Evolutionary conservation across 2,113 vertebrate genomes (phyloP).

Genomic region (Laticauda laticaudata): DNA sequence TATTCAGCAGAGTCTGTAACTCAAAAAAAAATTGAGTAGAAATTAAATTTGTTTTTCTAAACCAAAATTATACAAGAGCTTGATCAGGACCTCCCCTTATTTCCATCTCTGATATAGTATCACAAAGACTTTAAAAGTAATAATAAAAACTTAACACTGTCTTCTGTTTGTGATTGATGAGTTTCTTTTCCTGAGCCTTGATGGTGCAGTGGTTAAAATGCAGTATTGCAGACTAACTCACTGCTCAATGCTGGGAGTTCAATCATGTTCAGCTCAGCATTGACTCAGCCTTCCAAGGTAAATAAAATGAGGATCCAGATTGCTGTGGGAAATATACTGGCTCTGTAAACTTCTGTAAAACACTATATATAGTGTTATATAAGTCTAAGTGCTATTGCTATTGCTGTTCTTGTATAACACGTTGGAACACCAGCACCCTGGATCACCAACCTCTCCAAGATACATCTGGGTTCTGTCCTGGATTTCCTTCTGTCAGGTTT

Average conservation of each 20-base stretch:
- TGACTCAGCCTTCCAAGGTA: neutral
- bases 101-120: neutral
- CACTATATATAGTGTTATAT: neutral
- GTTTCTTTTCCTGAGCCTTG: neutral
- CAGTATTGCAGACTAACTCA: no score
- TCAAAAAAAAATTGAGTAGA: neutral
- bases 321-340: neutral
- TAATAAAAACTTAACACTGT: neutral
- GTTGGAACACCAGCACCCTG: neutral
- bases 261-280: no score
- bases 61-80: neutral
- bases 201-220: neutral
- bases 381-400: neutral
- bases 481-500: neutral
- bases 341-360: neutral
- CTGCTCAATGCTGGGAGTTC: neutral
- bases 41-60: neutral
- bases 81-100: conserved; percentile 5
- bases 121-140: neutral
- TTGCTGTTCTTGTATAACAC: neutral
- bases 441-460: neutral
- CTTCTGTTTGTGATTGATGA: neutral
- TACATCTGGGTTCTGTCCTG: neutral
- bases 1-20: neutral
- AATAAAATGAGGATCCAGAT: neutral